These are phyloP conservation scores for Gymnocheta viridis DNA, from an alignment of 2,888 invertebrate genomes.

Conservation along the genomic window DNA sequence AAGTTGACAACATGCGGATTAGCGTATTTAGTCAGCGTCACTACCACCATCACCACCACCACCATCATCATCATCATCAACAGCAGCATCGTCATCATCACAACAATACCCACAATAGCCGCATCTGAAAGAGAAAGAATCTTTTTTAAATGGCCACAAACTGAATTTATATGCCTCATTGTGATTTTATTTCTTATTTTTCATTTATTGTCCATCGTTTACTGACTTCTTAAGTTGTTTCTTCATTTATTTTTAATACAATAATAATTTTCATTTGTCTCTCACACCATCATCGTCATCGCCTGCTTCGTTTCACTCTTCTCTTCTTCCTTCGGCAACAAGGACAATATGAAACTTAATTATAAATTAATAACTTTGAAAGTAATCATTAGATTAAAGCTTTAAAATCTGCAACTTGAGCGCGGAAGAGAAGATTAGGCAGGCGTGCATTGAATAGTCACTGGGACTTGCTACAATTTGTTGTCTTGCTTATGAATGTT, in stretches of 20 bases:
- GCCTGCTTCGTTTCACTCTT: not conserved
- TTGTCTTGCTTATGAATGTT: slow-evolving; percentile 43
- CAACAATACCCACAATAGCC: not conserved
- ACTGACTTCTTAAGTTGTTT: slow-evolving; percentile 44
- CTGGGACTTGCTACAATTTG: slow-evolving; percentile 44
- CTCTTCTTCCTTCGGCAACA: slow-evolving; percentile 1
- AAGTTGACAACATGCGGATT: slow-evolving; percentile 83
- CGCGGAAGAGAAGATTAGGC: not conserved
- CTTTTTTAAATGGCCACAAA: slow-evolving; percentile 48
- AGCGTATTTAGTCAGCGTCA: slow-evolving; percentile 78
- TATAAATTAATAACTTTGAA: slow-evolving; percentile 69
- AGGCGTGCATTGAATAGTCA: not conserved
- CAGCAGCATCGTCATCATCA: slow-evolving; percentile 3
- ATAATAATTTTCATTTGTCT: slow-evolving; percentile 65
- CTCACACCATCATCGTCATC: slow-evolving; percentile 31
- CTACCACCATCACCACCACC: slow-evolving; percentile 44
- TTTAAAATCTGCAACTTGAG: not conserved
- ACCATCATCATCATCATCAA: not conserved
- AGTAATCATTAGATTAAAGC: slow-evolving; percentile 68
- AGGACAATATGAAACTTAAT: slow-evolving; percentile 66
- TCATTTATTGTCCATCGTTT: slow-evolving; percentile 27
- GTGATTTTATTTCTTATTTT: slow-evolving; percentile 41
- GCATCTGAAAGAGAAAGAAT: slow-evolving; percentile 24
- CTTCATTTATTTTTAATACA: slow-evolving; percentile 50
- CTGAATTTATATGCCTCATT: slow-evolving; percentile 56